phyloP scores from a whole-genome alignment of 2,888 invertebrate species.

The Zonitis immaculata region DNA sequence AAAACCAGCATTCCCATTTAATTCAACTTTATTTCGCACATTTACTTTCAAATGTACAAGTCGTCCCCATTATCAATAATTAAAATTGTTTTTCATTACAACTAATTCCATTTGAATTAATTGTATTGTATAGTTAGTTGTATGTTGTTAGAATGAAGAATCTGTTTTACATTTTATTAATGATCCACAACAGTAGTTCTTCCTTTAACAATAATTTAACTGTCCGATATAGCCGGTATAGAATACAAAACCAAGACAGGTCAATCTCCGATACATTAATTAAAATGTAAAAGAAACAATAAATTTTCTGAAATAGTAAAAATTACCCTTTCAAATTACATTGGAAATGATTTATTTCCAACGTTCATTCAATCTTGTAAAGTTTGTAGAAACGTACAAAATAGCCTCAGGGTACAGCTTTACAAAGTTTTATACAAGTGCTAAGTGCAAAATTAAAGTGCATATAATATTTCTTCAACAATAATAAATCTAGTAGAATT shows the following conservation, averaged over 20 bases:
- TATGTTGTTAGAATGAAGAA: too few species aligned
- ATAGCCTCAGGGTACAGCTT: not conserved
- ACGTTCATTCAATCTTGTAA: not conserved
- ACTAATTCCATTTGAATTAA: not conserved
- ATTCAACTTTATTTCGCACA: slow-evolving; percentile 19
- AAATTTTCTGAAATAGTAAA: not conserved
- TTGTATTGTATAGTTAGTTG: not conserved
- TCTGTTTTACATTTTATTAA: slow-evolving; percentile 11
- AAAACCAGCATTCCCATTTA: slow-evolving; percentile 10
- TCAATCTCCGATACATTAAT: slow-evolving; percentile 37
- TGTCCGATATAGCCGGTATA: slow-evolving; percentile 18
- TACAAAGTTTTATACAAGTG: slow-evolving; percentile 21
- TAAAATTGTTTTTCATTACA: slow-evolving; percentile 6
- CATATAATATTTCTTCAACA: slow-evolving; percentile 26
- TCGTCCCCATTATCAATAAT: slow-evolving; percentile 12
- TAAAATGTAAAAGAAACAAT: slow-evolving; percentile 25
- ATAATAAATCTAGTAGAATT: slow-evolving; percentile 27
- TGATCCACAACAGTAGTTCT: not conserved
- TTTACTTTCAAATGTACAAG: slow-evolving; percentile 1
- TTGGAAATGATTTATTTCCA: not conserved
- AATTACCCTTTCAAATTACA: not conserved
- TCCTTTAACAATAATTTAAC: slow-evolving; percentile 15
- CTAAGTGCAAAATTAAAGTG: slow-evolving; percentile 29
- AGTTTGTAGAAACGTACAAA: not conserved
- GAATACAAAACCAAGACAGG: slow-evolving; percentile 25